Evolutionary conservation across 2,797 vertebrate species (phyloP).

Genomic region (Anguilla anguilla): DNA sequence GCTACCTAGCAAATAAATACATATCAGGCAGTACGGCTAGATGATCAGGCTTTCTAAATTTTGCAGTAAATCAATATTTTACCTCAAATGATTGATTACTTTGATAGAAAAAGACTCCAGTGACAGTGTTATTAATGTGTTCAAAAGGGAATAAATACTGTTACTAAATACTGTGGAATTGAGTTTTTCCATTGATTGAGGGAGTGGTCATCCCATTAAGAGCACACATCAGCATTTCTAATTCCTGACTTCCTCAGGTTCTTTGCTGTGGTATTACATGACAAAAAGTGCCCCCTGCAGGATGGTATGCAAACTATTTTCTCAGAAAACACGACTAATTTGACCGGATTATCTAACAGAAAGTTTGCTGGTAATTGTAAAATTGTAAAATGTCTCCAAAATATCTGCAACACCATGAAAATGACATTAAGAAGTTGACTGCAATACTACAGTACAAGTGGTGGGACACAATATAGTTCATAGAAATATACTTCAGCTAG

Average conservation of each 20-base stretch:
- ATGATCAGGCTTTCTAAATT: background rate
- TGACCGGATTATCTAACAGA: background rate
- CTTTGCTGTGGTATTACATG: background rate
- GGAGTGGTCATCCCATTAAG: background rate
- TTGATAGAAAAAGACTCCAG: background rate
- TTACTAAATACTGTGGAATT: background rate
- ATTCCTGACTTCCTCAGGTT: background rate
- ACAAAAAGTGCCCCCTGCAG: conserved; percentile 1
- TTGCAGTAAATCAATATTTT: background rate
- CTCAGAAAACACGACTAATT: background rate
- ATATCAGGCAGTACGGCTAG: background rate
- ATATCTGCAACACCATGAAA: background rate
- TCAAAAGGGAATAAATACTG: background rate
- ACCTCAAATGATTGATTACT: background rate
- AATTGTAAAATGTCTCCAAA: background rate
- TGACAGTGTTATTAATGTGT: background rate
- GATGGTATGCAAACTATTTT: background rate
- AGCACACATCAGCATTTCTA: background rate
- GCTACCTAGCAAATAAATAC: background rate
- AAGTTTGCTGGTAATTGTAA: background rate
- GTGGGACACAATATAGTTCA: conserved; percentile 52
- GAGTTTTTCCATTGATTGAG: background rate
- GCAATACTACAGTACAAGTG: conserved; percentile 33
- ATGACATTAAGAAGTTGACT: background rate
- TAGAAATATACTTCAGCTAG: conserved; percentile 44